These are phyloP conservation scores for Sisor rabdophorus DNA, from an alignment of 2,113 vertebrate genomes.

Conservation along the genomic window DNA sequence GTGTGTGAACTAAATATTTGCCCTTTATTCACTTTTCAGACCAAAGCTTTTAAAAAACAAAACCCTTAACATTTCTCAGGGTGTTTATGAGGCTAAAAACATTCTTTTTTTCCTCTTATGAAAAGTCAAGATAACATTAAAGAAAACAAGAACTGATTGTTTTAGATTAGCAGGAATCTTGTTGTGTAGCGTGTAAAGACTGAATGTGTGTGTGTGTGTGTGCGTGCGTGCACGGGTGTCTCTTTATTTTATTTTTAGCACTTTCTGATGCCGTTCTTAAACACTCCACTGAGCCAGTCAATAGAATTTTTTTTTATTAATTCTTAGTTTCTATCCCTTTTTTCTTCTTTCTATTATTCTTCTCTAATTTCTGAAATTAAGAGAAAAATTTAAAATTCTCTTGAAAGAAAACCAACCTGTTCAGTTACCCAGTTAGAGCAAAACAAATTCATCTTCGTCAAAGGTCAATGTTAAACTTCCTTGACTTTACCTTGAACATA, in stretches of 20 bases:
- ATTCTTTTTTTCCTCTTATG: too few species aligned
- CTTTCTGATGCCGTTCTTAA: constrained; percentile 10
- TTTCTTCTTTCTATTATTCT: too few species aligned
- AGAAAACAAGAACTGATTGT: background rate
- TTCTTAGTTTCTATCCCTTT: constrained; percentile 16
- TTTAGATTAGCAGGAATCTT: background rate
- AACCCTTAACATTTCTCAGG: background rate
- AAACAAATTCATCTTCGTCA: background rate
- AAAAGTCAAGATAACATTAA: too few species aligned
- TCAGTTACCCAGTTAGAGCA: background rate
- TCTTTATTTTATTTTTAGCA: constrained; percentile 4
- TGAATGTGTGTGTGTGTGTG: background rate
- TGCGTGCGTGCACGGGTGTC: background rate
- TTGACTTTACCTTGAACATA: background rate
- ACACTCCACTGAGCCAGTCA: constrained; percentile 39
- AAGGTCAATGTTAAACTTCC: background rate
- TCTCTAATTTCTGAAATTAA: too few species aligned
- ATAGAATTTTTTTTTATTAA: background rate
- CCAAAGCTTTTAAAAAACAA: background rate
- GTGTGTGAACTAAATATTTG: background rate
- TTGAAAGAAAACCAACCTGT: background rate
- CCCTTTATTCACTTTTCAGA: background rate
- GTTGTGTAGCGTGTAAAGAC: background rate
- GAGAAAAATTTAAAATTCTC: background rate
- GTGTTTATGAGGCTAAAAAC: background rate